Percentiles rank a stretch among this genome's conserved stretches.
phyloP scores from a whole-genome alignment of 2,888 invertebrate genomes.

The Plemyria rubiginata region DNA sequence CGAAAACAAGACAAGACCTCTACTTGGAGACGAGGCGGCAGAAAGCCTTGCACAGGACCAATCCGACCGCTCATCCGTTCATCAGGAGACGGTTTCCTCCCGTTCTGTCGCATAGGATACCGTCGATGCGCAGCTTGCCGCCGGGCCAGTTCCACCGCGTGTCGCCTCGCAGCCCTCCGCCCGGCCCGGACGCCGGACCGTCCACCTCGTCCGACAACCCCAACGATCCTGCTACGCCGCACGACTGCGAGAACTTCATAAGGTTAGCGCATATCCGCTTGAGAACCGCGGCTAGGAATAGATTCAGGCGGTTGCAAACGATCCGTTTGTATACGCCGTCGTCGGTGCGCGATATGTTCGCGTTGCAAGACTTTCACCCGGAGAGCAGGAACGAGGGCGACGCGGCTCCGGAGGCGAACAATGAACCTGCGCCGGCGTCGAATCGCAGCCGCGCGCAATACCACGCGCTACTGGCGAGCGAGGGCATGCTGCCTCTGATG shows the following conservation, averaged over 20 bases:
- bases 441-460: slow-evolving; percentile 47
- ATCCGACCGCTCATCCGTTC: slow-evolving; percentile 71
- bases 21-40: slow-evolving; percentile 70
- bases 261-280: slow-evolving; percentile 74
- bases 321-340: slow-evolving; percentile 76
- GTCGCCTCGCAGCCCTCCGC: slow-evolving; percentile 46
- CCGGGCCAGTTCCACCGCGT: slow-evolving; percentile 50
- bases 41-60: slow-evolving; percentile 75
- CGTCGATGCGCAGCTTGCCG: slow-evolving; percentile 64
- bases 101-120: slow-evolving; percentile 69
- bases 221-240: slow-evolving; percentile 48
- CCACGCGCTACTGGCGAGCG: slow-evolving; percentile 62
- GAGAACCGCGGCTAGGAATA: slow-evolving; percentile 70
- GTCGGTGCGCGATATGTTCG: slow-evolving; percentile 74
- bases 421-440: background rate
- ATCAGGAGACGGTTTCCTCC: slow-evolving; percentile 68
- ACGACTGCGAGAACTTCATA: slow-evolving; percentile 72
- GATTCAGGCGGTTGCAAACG: slow-evolving; percentile 72
- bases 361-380: slow-evolving; percentile 59
- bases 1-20: slow-evolving; percentile 68
- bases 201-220: slow-evolving; percentile 57
- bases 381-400: slow-evolving; percentile 39
- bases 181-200: slow-evolving; percentile 53
- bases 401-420: background rate
- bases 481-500: slow-evolving; percentile 80